Evolutionary conservation across 2,113 vertebrate genomes (phyloP).

Genomic region (Burhinus bistriatus): DNA sequence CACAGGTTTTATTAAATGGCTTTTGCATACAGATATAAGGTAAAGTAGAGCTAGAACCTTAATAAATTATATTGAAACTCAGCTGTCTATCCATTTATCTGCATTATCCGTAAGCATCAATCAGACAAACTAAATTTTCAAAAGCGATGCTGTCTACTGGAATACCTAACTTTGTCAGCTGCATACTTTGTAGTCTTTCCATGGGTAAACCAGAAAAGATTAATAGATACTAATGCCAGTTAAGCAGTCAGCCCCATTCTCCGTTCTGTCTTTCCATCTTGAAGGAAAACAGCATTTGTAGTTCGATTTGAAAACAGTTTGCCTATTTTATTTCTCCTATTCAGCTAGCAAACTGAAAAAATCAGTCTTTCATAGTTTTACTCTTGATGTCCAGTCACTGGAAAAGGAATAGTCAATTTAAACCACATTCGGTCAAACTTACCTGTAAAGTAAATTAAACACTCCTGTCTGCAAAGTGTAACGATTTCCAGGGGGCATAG

Average conservation of each 20-base stretch:
- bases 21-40: neutral
- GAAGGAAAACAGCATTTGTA: neutral
- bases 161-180: neutral
- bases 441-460: neutral
- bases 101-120: neutral
- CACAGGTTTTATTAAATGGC: neutral
- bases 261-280: neutral
- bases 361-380: neutral
- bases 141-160: neutral
- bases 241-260: neutral
- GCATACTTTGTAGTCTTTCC: neutral
- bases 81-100: neutral
- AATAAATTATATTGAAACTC: neutral
- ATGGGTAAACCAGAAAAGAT: neutral
- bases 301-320: neutral
- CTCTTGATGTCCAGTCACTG: neutral
- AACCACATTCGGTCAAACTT: neutral
- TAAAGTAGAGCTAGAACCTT: neutral
- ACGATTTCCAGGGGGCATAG: neutral
- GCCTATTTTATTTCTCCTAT: neutral
- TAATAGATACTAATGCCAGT: neutral
- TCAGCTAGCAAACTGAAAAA: neutral
- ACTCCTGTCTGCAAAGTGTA: neutral
- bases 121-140: neutral
- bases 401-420: neutral